Conservation (phyloP, 2,888 invertebrate genomes). For the Pyrrhosoma nymphula region DNA sequence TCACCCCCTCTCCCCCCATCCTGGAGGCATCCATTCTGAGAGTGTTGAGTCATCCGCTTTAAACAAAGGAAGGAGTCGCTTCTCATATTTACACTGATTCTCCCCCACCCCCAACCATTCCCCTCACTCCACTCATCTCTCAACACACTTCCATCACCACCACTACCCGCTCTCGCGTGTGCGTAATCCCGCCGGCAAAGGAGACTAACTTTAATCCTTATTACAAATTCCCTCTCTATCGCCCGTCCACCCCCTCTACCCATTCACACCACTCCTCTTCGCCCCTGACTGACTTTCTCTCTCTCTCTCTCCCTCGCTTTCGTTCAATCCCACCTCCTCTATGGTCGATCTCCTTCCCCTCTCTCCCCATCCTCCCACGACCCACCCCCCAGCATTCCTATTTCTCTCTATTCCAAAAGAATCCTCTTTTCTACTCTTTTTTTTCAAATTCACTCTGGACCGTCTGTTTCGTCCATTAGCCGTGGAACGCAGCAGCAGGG, state of each 20-base stretch:
- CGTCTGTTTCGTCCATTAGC: not conserved
- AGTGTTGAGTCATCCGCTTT: not conserved
- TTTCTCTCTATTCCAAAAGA: not conserved
- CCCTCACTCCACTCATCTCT: not conserved
- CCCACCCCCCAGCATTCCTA: not conserved
- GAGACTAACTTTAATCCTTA: constrained; percentile 30
- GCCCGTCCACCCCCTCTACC: not conserved
- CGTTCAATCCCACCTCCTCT: not conserved
- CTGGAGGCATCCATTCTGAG: not conserved
- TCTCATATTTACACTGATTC: not conserved
- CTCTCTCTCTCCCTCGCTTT: not conserved
- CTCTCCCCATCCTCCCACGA: not conserved
- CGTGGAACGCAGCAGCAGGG: not conserved
- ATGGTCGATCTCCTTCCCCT: not conserved
- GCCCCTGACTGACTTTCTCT: too few relatives aligned
- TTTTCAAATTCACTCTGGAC: not conserved
- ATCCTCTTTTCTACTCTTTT: not conserved
- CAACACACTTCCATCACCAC: too few relatives aligned
- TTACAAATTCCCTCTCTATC: not conserved
- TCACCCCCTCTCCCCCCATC: not conserved
- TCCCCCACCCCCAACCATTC: not conserved
- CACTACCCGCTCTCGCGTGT: not conserved
- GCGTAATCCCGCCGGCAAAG: not conserved
- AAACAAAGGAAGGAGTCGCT: not conserved
- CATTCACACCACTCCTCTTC: not conserved